Evolutionary conservation across 1,140 invertebrate species (phyloP), one percentile per base, ranked within the genome.

Genomic region (Pogonognathellus flavescens): DNA sequence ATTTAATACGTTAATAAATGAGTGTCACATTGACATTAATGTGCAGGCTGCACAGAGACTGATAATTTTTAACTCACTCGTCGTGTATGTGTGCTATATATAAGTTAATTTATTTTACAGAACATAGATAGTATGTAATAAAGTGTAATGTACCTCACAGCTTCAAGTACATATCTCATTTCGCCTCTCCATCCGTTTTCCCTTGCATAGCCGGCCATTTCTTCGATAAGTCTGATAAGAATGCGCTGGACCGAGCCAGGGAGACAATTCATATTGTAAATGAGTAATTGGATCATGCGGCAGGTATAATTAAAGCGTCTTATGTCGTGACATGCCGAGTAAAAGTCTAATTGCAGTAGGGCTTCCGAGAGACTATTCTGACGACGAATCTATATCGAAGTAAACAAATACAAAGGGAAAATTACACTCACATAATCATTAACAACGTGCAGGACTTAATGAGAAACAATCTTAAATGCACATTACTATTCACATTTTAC

Each of bases 261-360:
- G 25, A 99, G 92, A 76, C 94, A 94, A 11, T 93, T 93, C 89
- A 98, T 92, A 89, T 95, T 95, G 90, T 96, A 95, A 52, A 99
- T 94, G 59, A 99, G 92, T 49, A 99, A 92, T 90, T 97, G 95
- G 82, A 99, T 91, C 53, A 99, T 92, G 88, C 97, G 97, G 89
- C 96, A 97, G 88, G 99, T 97, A 91, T 99, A 99, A 91, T 98
- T 98, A 91, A 99, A 99, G 82, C 98, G 93, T 81, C 97, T 93
- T 16, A 96, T 95, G 91, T 99, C 97, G 83, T 95, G 94, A 50
- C 98, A 97, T 4, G 98, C 97, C 85, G 96, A 96, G 83, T 95
- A 94, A 92, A 99, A 97, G 91, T 99, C 98, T 59, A 99, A 91
- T 84, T 96, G 94, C 89, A 97, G 96, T 18, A 99, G 94, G 1